Evolutionary conservation across 2,113 vertebrate species (phyloP), one percentile per base, ranked within the genome.

Genomic region (Dendropsophus ebraccatus): DNA sequence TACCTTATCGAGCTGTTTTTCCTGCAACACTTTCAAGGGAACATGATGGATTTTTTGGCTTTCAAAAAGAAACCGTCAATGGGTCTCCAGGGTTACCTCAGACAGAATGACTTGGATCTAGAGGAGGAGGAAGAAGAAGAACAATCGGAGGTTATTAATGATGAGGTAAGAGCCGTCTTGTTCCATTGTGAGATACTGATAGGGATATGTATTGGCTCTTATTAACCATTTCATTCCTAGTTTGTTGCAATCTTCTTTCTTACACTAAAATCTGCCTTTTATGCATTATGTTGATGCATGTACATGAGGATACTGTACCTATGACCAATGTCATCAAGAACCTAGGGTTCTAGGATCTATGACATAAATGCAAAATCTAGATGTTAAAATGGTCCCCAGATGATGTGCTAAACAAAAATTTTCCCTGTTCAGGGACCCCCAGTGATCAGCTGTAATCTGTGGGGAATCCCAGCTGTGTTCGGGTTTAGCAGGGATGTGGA

Each of bases 11-110:
- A 99, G 89, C 92, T 99, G 32, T 99, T 99, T 91, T 99, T 99
- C 90, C 91, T 99, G 87, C 98, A 99, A 82, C 98, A 99, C 88
- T 96, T 99, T 35, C 97, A 99, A 89, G 98, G 98, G 30, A 99
- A 99, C 89, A 99, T 99, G 97, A 99, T 99, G 98, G 98, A 99
- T 89, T 99, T 98, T 80, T 45, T 99, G 41, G 95, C 97, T 52
- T 99, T 99, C 83, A 98, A 97, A 92, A 98, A 97, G 94, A 99
- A 99, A 77, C 97, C 96, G 0, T 98, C 97, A 87, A 93, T 96
- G 90, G 96, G 97, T 0, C 92, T 99, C 62, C 97, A 97, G 89
- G 97, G 96, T 0, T 99, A 99, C 87, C 93, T 99, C 78, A 93
- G 96, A 89, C 98, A 99, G 86, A 99, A 97, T 41, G 98, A 99